These are phyloP conservation scores for Gnathochromis pfefferi DNA, from an alignment of 2,113 vertebrate species.

Conservation along the genomic window DNA sequence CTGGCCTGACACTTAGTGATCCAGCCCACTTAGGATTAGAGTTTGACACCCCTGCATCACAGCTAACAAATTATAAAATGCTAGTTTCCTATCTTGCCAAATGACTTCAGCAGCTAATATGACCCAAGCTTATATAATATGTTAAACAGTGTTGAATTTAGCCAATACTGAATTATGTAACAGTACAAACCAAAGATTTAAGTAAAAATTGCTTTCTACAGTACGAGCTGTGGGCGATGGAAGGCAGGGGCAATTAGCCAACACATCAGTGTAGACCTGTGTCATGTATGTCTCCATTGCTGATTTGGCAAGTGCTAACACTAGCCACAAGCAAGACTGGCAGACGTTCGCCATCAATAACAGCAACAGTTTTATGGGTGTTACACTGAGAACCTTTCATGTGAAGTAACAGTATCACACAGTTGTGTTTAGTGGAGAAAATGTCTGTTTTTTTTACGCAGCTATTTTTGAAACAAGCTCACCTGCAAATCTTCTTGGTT, in stretches of 20 bases:
- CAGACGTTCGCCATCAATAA: neutral
- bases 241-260: neutral
- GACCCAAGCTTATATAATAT: neutral
- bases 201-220: neutral
- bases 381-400: neutral
- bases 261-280: neutral
- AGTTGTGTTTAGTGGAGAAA: neutral
- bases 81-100: neutral
- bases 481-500: constrained; percentile 90
- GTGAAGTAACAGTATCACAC: neutral
- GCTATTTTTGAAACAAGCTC: constrained; percentile 5
- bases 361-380: neutral
- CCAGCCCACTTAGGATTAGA: neutral
- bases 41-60: neutral
- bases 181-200: neutral
- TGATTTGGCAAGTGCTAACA: neutral
- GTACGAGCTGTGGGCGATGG: neutral
- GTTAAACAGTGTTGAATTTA: neutral
- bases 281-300: neutral
- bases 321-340: neutral
- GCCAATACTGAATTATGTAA: neutral
- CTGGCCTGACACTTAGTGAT: neutral
- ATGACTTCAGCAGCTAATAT: neutral
- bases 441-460: neutral
- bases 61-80: neutral